Conservation (phyloP, 2,797 vertebrate species). For the Acanthopagrus latus region DNA sequence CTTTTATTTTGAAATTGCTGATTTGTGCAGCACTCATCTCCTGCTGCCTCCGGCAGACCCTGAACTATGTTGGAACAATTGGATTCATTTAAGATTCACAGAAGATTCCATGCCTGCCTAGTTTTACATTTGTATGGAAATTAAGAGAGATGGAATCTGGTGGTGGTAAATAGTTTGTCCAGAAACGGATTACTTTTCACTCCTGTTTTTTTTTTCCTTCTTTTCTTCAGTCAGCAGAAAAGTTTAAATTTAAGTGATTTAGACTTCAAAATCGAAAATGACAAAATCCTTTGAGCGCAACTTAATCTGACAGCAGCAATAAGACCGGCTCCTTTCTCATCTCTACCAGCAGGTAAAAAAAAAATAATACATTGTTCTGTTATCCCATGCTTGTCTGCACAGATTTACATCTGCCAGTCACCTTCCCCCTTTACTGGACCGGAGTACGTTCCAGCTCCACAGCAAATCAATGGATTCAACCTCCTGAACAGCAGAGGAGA, state of each 20-base stretch:
- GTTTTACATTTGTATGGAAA: slow-evolving; percentile 88
- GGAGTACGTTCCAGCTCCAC: slow-evolving; percentile 56
- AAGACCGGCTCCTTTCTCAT: slow-evolving; percentile 41
- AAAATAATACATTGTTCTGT: slow-evolving; percentile 35
- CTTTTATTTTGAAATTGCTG: slow-evolving; percentile 84
- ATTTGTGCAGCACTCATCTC: slow-evolving; percentile 75
- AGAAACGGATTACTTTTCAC: slow-evolving; percentile 74
- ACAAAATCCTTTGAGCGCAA: slow-evolving; percentile 51
- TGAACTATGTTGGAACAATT: slow-evolving; percentile 80
- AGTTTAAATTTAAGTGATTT: slow-evolving; percentile 68
- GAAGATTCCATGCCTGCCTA: slow-evolving; percentile 82
- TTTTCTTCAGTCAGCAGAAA: slow-evolving; percentile 79
- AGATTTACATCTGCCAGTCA: slow-evolving; percentile 42
- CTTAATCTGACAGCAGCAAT: slow-evolving; percentile 57
- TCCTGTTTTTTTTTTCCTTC: slow-evolving; percentile 62
- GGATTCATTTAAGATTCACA: slow-evolving; percentile 86
- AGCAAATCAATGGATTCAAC: slow-evolving; percentile 61
- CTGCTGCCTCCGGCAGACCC: slow-evolving; percentile 67
- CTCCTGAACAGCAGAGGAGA: slow-evolving; percentile 37
- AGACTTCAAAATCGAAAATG: slow-evolving; percentile 60
- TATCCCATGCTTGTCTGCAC: slow-evolving; percentile 11
- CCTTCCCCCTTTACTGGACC: slow-evolving; percentile 26
- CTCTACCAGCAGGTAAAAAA: slow-evolving; percentile 33
- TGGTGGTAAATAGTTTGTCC: slow-evolving; percentile 81
- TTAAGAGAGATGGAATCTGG: slow-evolving; percentile 86